Conservation (phyloP, 2,888 invertebrate species). For the Melanotus villosus region DNA sequence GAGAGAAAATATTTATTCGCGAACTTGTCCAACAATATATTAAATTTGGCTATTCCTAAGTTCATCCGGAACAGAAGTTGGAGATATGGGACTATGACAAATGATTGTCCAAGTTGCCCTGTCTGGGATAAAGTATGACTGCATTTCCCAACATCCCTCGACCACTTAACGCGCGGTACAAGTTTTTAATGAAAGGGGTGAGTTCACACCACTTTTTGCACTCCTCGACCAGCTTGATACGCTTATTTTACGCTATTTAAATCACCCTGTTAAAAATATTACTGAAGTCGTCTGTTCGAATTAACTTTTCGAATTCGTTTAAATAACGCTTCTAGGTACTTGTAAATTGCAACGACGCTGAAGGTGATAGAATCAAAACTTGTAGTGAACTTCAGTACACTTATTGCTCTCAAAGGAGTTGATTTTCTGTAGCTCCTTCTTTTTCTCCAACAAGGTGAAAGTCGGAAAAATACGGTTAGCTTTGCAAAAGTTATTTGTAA, state of each 20-base stretch:
- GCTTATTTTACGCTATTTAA: constrained; percentile 17
- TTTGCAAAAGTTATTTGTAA: background rate
- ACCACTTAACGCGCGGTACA: constrained; percentile 38
- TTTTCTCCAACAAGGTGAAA: background rate
- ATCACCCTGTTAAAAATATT: constrained; percentile 26
- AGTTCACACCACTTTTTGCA: constrained; percentile 23
- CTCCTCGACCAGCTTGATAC: constrained; percentile 8
- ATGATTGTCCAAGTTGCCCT: constrained; percentile 43
- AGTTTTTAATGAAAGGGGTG: constrained; percentile 34
- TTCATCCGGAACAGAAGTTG: constrained; percentile 39
- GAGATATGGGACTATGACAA: constrained; percentile 42
- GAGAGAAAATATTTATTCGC: constrained; percentile 19
- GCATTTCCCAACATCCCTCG: constrained; percentile 42
- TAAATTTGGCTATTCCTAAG: constrained; percentile 30
- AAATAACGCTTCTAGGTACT: constrained; percentile 19
- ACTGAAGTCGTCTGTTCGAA: constrained; percentile 8
- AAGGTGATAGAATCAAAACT: constrained; percentile 28
- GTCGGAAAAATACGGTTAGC: background rate
- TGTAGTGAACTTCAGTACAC: constrained; percentile 12
- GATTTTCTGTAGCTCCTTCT: background rate
- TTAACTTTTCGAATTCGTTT: constrained; percentile 24
- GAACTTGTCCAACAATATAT: constrained; percentile 27
- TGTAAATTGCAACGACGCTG: constrained; percentile 30
- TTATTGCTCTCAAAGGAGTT: constrained; percentile 24
- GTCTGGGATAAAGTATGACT: constrained; percentile 40